phyloP scores from a whole-genome alignment of 2,113 vertebrate species.

The Symphodus melops region DNA sequence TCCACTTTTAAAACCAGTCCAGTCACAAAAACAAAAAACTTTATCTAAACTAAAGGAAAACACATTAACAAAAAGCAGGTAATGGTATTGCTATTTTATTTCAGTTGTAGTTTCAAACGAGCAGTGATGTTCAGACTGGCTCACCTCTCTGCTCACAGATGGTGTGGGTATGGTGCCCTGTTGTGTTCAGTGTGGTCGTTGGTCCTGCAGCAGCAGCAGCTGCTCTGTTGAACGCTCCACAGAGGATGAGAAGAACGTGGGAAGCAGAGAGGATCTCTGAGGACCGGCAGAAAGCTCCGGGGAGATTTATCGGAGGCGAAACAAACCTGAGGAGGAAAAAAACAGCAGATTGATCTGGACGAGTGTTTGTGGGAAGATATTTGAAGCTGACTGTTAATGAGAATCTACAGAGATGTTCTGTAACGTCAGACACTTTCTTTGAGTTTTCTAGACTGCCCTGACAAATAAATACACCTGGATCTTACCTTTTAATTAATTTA shows the following conservation, averaged over 20 bases:
- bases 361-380: neutral
- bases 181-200: neutral
- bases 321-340: neutral
- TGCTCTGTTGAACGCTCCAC: neutral
- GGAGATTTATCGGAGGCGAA: neutral
- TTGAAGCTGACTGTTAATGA: neutral
- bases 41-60: too few species aligned
- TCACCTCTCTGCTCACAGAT: conserved; percentile 11
- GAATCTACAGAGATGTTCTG: too few species aligned
- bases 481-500: too few species aligned
- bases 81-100: neutral
- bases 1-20: too few species aligned
- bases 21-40: too few species aligned
- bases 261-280: conserved; percentile 8
- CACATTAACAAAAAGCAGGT: too few species aligned
- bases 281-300: neutral
- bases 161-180: neutral
- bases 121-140: neutral
- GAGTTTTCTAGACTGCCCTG: too few species aligned
- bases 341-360: neutral
- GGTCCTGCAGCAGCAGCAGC: conserved; percentile 12
- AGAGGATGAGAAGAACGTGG: conserved; percentile 8
- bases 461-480: too few species aligned
- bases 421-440: neutral
- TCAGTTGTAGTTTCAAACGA: neutral